Conservation (phyloP, 2,113 vertebrate genomes). For the Dasyornis broadbenti region DNA sequence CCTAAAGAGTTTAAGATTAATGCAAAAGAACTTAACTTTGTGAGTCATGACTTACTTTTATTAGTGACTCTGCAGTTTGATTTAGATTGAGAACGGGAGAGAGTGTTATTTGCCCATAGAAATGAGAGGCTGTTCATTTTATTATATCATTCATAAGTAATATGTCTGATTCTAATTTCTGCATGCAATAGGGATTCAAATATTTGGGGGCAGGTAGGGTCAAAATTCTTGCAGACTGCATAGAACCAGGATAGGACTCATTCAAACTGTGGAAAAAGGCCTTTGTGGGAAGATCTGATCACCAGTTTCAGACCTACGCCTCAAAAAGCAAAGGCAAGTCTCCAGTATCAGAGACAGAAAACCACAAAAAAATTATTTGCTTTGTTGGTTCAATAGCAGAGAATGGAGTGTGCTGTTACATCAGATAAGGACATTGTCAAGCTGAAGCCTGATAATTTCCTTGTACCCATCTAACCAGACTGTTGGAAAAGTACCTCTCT, state of each 20-base stretch:
- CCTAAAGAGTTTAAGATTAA: constrained; percentile 51
- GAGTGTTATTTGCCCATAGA: constrained; percentile 2
- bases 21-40: constrained; percentile 48
- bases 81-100: constrained; percentile 10
- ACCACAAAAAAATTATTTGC: not conserved
- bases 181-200: not conserved
- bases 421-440: not conserved
- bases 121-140: constrained; percentile 17
- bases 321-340: not conserved
- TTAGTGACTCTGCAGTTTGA: constrained; percentile 5
- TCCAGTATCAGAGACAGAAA: not conserved
- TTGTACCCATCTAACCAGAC: not conserved
- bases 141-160: constrained; percentile 7
- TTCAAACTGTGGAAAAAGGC: not conserved
- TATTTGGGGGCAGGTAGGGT: not conserved
- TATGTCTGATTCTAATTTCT: not conserved
- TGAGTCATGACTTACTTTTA: constrained; percentile 56
- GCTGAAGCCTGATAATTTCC: not conserved
- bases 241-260: not conserved
- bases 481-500: not conserved
- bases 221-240: not conserved
- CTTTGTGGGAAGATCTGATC: not conserved
- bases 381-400: not conserved
- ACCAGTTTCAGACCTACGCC: not conserved
- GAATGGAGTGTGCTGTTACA: not conserved